Base-by-base conservation (phyloP, 2,113 vertebrate genomes). In the Gallinago paraguaiae region DNA sequence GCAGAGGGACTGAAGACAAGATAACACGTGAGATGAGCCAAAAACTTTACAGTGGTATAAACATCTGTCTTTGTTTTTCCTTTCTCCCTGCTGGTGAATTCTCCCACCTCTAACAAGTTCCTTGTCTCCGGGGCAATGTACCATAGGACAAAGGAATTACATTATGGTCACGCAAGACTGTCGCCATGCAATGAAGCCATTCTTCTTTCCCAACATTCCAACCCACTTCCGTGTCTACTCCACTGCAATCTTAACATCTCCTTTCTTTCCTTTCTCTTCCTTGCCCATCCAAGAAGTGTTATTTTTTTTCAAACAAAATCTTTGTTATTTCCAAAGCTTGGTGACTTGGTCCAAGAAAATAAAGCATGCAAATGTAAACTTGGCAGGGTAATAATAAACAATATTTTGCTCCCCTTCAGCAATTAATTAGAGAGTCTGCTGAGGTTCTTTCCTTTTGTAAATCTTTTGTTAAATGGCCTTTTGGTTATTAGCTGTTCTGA, bases 301-400 rank as follows among this genome's bases (percentile, higher is more conserved):
- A 69, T 56, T 95, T 92, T 65, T 65, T 65, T 57, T 92, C 82
- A 84, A 88, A 70, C 27, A 79, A 84, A 82, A 51, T 37, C 69
- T 71, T 78, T 84, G 27, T 64, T 89, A 13, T 84, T 96, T 48
- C 77, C 68, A 87, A 94, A 53, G 6, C 16, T 84, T 23, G 48
- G 75, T 65, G 54, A 72, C 31, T 85, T 61, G 11, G 37, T 82
- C 91, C 93, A 95, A 72, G 78, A 85, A 92, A 94, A 95, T 82
- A 79, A 91, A 95, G 46, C 70, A 69, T 41, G 10, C 31, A 91
- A 95, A 92, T 69, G 67, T 95, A 95, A 92, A 95, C 82, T 92
- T 96, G 91, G 87, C 89, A 96, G n/a, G 50, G 31, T 72, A 74
- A 27, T 80, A 88, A 85, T 69, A 97, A 96, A 96, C 81, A 94